Evolutionary conservation across 35 echinoderm and acorn worm genomes (phyloP).

Genomic region (Chiridota heheva): DNA sequence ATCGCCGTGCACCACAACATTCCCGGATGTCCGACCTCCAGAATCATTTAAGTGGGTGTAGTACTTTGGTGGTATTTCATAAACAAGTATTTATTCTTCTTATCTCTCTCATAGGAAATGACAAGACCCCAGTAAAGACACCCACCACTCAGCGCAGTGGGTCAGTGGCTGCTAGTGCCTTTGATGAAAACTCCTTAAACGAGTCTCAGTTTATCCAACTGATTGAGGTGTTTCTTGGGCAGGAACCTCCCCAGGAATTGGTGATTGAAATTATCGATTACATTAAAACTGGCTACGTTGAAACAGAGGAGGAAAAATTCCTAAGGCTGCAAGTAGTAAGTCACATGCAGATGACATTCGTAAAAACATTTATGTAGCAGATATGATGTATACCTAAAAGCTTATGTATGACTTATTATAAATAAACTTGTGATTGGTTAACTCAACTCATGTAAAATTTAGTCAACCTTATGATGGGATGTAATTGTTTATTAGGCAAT

Average conservation of each 20-base stretch:
- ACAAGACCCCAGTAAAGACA: conserved; percentile 67
- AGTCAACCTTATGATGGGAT: no score
- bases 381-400: no score
- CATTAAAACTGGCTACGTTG: conserved; percentile 78
- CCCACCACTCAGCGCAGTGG: conserved; percentile 58
- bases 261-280: conserved; percentile 64
- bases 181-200: conserved; percentile 91
- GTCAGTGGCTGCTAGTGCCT: conserved; percentile 80
- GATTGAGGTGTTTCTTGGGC: conserved; percentile 74
- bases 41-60: no score
- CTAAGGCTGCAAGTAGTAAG: conserved; percentile 79
- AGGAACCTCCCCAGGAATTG: conserved; percentile 56
- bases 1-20: no score
- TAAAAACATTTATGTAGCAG: neutral
- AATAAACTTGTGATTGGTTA: no score
- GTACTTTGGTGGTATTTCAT: no score
- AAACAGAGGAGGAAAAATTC: conserved; percentile 97
- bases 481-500: no score
- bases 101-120: neutral
- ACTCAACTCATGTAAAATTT: no score
- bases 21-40: no score
- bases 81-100: no score
- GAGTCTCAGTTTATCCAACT: conserved; percentile 85
- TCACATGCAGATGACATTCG: neutral
- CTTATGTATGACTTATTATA: no score